Evolutionary conservation across 1,140 invertebrate species (phyloP).

Genomic region (Drosophila funebris): DNA sequence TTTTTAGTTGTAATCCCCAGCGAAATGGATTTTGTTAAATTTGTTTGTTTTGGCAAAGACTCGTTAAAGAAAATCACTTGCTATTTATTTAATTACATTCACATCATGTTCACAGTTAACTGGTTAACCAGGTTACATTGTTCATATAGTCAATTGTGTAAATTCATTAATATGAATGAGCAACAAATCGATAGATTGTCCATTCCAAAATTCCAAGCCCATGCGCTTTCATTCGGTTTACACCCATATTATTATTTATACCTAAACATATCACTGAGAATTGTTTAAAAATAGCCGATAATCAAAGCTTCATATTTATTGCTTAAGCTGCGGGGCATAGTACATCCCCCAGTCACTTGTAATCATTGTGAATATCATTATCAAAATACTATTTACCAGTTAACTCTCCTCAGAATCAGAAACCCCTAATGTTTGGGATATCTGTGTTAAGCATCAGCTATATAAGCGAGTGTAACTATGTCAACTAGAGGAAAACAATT

Average conservation of each 20-base stretch:
- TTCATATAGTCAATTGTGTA: slow-evolving; percentile 45
- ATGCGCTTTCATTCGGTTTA: slow-evolving; percentile 3
- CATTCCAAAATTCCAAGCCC: slow-evolving; percentile 40
- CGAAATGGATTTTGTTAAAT: slow-evolving; percentile 49
- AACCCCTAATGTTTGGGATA: slow-evolving; percentile 5
- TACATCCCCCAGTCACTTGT: slow-evolving; percentile 2
- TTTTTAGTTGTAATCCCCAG: slow-evolving; percentile 47
- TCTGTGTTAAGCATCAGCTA: slow-evolving; percentile 26
- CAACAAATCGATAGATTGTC: slow-evolving; percentile 17
- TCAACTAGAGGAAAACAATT: slow-evolving; percentile 32
- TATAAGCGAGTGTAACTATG: slow-evolving; percentile 45
- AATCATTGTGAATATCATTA: slow-evolving; percentile 49
- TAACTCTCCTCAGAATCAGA: slow-evolving; percentile 13
- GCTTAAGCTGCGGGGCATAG: slow-evolving; percentile 10
- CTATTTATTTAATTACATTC: slow-evolving; percentile 28
- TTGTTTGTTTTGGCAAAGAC: slow-evolving; percentile 38
- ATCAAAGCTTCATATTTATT: slow-evolving; percentile 45
- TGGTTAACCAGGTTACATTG: slow-evolving; percentile 24
- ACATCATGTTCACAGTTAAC: slow-evolving; percentile 23
- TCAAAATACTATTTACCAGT: slow-evolving; percentile 20
- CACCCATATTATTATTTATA: slow-evolving; percentile 36
- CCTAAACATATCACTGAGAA: slow-evolving; percentile 61
- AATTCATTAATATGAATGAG: slow-evolving; percentile 11
- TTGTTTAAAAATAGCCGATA: slow-evolving; percentile 22
- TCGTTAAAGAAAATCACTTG: slow-evolving; percentile 31